Percentiles rank a stretch among this genome's conserved stretches.
Evolutionary conservation across 37 sponge, comb jelly and placozoan genomes (phyloP).

Genomic region (Eunapius fragilis): DNA sequence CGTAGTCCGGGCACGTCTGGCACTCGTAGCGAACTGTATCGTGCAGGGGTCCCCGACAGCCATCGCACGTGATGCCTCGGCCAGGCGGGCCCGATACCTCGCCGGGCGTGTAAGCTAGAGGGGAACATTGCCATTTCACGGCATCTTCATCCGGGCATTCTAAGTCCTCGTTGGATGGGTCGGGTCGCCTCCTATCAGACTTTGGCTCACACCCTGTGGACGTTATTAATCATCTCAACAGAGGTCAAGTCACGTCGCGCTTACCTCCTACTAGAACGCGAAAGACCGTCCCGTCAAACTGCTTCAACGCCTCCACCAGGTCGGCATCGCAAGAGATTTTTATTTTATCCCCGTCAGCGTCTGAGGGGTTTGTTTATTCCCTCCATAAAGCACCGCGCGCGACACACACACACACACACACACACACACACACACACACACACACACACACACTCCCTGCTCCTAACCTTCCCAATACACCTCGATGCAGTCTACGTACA

Average conservation of each 20-base stretch:
- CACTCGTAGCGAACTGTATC: constrained; percentile 70
- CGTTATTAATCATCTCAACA: too few relatives aligned
- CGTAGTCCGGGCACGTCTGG: constrained; percentile 68
- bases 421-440: too few relatives aligned
- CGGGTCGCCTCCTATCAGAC: not conserved
- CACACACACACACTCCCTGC: not conserved
- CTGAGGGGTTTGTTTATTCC: constrained; percentile 1
- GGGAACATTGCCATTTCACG: not conserved
- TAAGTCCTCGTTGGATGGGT: not conserved
- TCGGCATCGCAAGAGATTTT: constrained; percentile 80
- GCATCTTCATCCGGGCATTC: not conserved
- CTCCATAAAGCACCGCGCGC: too few relatives aligned
- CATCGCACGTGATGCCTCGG: constrained; percentile 71
- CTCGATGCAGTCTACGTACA: constrained; percentile 4
- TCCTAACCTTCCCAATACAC: constrained; percentile 66
- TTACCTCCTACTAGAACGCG: constrained; percentile 36
- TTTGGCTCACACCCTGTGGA: not conserved
- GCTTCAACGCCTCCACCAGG: constrained; percentile 64
- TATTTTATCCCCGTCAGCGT: constrained; percentile 69
- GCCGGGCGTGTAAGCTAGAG: not conserved
- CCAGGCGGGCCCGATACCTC: constrained; percentile 4
- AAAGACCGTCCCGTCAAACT: constrained; percentile 66
- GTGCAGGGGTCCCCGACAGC: constrained; percentile 49
- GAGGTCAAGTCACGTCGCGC: not conserved
- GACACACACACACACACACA: too few relatives aligned